These are phyloP conservation scores for Periophthalmodon schlosseri DNA, from an alignment of 2,113 vertebrate species.

Conservation along the genomic window DNA sequence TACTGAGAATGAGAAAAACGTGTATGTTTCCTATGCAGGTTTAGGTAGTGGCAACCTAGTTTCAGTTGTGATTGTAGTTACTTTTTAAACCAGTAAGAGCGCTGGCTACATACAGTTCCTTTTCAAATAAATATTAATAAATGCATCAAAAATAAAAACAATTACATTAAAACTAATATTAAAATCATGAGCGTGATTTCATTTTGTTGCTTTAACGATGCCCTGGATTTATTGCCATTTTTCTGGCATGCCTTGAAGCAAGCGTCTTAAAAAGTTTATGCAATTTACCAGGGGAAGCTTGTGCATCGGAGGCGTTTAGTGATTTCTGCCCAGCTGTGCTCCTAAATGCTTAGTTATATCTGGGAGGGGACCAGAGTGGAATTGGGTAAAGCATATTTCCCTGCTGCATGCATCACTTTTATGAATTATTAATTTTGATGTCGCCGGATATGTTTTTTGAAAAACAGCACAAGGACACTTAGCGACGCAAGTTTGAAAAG, in stretches of 20 bases:
- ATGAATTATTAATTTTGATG: conserved; percentile 64
- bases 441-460: conserved; percentile 46
- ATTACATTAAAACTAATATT: too few relatives aligned
- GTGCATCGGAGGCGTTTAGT: neutral
- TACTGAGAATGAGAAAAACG: too few relatives aligned
- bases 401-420: conserved; percentile 39
- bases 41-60: too few relatives aligned
- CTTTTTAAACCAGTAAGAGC: too few relatives aligned
- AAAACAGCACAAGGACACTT: conserved; percentile 22
- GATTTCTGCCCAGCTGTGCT: conserved; percentile 24
- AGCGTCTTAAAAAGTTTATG: neutral
- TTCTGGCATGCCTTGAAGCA: neutral
- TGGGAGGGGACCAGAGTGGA: conserved; percentile 19
- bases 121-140: neutral
- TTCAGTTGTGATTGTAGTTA: too few relatives aligned
- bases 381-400: conserved; percentile 31
- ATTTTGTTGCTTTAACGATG: neutral
- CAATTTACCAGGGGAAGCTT: neutral
- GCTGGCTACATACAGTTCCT: too few relatives aligned
- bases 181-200: neutral
- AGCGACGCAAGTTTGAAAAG: neutral
- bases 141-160: too few relatives aligned
- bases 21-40: too few relatives aligned
- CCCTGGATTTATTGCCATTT: neutral
- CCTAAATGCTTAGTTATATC: conserved; percentile 25